Evolutionary conservation across 1,140 invertebrate genomes (phyloP).

Genomic region (Cyrtorhinus lividipennis): DNA sequence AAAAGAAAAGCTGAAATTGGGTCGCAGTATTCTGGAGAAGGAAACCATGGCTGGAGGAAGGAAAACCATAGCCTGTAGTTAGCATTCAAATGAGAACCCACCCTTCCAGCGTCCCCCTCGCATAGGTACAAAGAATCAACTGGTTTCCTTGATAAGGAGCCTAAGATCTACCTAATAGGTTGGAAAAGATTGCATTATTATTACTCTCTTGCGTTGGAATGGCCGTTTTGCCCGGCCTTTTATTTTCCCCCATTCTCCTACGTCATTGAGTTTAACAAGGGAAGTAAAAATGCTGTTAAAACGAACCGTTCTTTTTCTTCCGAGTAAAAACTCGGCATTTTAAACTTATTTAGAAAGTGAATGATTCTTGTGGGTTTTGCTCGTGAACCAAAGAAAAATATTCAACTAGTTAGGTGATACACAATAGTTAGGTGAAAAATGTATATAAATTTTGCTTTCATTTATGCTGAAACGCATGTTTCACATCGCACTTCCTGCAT

Average conservation of each 20-base stretch:
- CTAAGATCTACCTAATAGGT: constrained; percentile 1
- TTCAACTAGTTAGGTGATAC: too few species aligned
- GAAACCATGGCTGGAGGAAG: background rate
- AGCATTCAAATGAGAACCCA: constrained; percentile 6
- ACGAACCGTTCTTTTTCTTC: too few species aligned
- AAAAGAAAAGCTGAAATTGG: constrained; percentile 2
- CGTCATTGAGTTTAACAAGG: background rate
- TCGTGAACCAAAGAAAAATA: too few species aligned
- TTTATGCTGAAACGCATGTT: too few species aligned
- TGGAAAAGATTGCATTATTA: constrained; percentile 8
- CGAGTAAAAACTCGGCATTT: too few species aligned
- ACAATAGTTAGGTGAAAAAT: too few species aligned
- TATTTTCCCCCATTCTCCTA: background rate
- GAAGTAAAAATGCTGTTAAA: background rate
- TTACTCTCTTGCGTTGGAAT: background rate
- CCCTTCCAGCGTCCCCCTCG: background rate
- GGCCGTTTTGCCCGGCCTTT: background rate
- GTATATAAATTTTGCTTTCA: too few species aligned
- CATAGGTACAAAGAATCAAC: constrained; percentile 9
- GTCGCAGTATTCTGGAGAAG: background rate
- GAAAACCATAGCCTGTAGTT: constrained; percentile 2
- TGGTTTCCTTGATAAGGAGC: constrained; percentile 1
- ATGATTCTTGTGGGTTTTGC: too few species aligned
- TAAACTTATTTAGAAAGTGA: too few species aligned
- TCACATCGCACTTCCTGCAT: too few species aligned